Conservation (phyloP, 2,888 invertebrate genomes). For the Emesis russula region DNA sequence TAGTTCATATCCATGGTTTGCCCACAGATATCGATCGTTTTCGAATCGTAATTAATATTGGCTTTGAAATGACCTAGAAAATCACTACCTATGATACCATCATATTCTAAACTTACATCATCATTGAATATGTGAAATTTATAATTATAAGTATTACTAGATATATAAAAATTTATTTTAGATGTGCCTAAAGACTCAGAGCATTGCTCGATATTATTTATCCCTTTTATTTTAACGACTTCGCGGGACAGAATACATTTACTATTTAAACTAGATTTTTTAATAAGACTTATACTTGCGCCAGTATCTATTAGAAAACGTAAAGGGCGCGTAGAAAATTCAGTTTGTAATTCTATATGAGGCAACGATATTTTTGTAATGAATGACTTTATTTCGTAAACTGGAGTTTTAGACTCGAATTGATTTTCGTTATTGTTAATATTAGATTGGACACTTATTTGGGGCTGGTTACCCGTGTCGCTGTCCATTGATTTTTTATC, state of each 20-base stretch:
- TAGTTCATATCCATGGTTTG: slow-evolving; percentile 19
- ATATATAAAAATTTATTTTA: slow-evolving; percentile 8
- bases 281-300: slow-evolving; percentile 11
- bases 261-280: background rate
- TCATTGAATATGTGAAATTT: slow-evolving; percentile 23
- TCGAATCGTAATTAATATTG: slow-evolving; percentile 20
- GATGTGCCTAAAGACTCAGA: slow-evolving; percentile 4
- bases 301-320: slow-evolving; percentile 17
- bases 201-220: slow-evolving; percentile 7
- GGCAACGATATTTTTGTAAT: slow-evolving; percentile 3
- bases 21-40: slow-evolving; percentile 3
- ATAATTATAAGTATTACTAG: slow-evolving; percentile 9
- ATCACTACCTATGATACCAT: slow-evolving; percentile 24
- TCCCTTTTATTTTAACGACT: slow-evolving; percentile 14
- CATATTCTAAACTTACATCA: slow-evolving; percentile 14
- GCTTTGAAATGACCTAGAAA: slow-evolving; percentile 10
- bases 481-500: background rate
- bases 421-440: background rate
- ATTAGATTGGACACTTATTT: slow-evolving; percentile 6
- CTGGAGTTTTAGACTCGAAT: background rate
- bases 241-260: background rate
- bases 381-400: background rate
- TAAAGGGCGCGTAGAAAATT: background rate
- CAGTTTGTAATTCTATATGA: background rate
- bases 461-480: background rate